Evolutionary conservation across 2,113 vertebrate genomes (phyloP).

Genomic region (Perca fluviatilis): DNA sequence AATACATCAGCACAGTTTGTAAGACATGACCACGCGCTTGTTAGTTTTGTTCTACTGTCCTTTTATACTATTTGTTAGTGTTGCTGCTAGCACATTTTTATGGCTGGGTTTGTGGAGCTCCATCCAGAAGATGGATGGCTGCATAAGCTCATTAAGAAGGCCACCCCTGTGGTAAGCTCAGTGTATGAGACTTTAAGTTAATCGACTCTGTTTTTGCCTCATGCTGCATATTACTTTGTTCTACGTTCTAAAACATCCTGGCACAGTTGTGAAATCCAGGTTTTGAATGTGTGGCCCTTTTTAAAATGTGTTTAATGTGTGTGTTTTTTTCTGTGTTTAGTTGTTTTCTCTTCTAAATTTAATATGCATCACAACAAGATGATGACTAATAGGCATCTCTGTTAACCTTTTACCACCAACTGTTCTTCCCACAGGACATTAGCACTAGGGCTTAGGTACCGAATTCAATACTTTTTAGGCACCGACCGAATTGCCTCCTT

Average conservation of each 20-base stretch:
- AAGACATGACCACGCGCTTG: neutral
- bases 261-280: constrained; percentile 1
- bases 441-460: neutral
- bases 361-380: constrained; percentile 12
- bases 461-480: too few species aligned
- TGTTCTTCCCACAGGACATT: neutral
- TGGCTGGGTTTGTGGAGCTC: constrained; percentile 15
- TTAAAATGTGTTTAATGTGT: too few species aligned
- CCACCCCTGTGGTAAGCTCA: constrained; percentile 37
- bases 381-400: neutral
- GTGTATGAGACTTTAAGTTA: constrained; percentile 24
- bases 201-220: constrained; percentile 29
- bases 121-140: constrained; percentile 49
- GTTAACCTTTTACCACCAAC: constrained; percentile 13
- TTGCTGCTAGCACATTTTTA: constrained; percentile 1
- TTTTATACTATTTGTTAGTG: neutral
- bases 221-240: constrained; percentile 35
- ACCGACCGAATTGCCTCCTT: too few species aligned
- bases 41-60: neutral
- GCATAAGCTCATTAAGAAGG: constrained; percentile 52
- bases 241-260: constrained; percentile 15
- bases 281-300: neutral
- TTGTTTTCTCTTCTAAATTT: neutral
- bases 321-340: neutral
- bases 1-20: neutral